Evolutionary conservation across 2,888 invertebrate genomes (phyloP).

Genomic region (Pristionchus entomophagus): DNA sequence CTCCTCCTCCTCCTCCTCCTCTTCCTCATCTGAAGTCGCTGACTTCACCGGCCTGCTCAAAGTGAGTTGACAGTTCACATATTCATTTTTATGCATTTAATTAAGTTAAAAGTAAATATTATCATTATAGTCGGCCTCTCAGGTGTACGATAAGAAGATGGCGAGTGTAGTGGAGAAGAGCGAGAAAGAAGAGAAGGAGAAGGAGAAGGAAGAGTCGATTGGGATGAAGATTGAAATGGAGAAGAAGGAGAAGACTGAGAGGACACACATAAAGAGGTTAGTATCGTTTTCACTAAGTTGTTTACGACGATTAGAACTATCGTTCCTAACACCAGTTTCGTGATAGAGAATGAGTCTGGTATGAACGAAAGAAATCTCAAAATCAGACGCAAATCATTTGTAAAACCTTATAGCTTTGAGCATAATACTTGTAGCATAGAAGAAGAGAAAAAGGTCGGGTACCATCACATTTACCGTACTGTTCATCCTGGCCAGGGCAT

Average conservation of each 20-base stretch:
- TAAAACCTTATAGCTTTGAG: too few species aligned
- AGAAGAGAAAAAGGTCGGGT: too few species aligned
- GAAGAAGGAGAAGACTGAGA: not conserved
- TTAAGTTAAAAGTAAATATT: not conserved
- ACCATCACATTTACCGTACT: too few species aligned
- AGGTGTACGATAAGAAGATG: constrained; percentile 31
- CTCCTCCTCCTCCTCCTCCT: not conserved
- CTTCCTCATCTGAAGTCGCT: not conserved
- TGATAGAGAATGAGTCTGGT: too few species aligned
- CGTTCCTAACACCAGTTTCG: too few species aligned
- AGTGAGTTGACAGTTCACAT: not conserved
- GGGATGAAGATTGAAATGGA: not conserved
- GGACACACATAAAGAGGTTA: not conserved
- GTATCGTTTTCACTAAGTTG: too few species aligned
- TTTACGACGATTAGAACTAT: too few species aligned
- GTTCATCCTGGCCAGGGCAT: too few species aligned
- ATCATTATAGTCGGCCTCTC: not conserved
- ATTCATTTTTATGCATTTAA: not conserved
- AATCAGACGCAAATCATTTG: too few species aligned
- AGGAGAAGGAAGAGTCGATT: constrained; percentile 15
- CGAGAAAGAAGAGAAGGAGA: not conserved
- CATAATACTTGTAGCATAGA: too few species aligned
- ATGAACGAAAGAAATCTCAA: too few species aligned
- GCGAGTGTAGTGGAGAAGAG: constrained; percentile 15
- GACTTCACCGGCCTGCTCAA: constrained; percentile 15